Base-by-base conservation (phyloP, 2,797 vertebrate species). In the Eulemur coronatus region DNA sequence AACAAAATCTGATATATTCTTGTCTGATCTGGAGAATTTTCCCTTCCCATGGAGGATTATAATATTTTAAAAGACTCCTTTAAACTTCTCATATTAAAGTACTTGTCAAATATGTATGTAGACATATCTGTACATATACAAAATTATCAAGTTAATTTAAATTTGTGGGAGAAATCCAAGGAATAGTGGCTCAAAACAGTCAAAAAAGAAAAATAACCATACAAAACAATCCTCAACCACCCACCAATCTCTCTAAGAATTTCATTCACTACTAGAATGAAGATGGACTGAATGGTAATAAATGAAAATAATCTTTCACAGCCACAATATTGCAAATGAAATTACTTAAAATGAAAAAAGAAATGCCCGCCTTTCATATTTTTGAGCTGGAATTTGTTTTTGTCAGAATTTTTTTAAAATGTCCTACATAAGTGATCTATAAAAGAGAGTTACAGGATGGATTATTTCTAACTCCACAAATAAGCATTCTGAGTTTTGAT, bases 331-430 rank as follows among this genome's bases (percentile, higher is more conserved):
- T 92, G 79, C 84, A 94, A 96, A 72, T 43, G 11, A 97, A 98
- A 98, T 96, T 81, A 93, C 94, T 96, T 94, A 95, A 98, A 98
- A 97, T 69, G 82, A 95, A 96, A 96, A 93, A 89, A 93, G 94
- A 98, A 97, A 96, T 80, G 94, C 35, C 96, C 72, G 95, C 80
- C 94, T 95, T 92, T 89, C 73, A 85, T 94, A 95, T 97, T 98
- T 97, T 91, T 89, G 86, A 95, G 93, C 96, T 91, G 92, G 82
- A 95, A 96, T 97, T 97, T 97, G 95, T 98, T 98, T 98, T 97
- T 84, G 88, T 69, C 95, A 96, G 76, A 92, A 98, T 91, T 82
- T 43, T 76, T 85, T 75, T 28, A 3, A 26, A 55, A 89, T 79
- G 69, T 81, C 43, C 24, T 46, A 65, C 30, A 35, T 46, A 95